Conservation (phyloP, 2,113 vertebrate genomes). For the Thinocorus orbignyianus region DNA sequence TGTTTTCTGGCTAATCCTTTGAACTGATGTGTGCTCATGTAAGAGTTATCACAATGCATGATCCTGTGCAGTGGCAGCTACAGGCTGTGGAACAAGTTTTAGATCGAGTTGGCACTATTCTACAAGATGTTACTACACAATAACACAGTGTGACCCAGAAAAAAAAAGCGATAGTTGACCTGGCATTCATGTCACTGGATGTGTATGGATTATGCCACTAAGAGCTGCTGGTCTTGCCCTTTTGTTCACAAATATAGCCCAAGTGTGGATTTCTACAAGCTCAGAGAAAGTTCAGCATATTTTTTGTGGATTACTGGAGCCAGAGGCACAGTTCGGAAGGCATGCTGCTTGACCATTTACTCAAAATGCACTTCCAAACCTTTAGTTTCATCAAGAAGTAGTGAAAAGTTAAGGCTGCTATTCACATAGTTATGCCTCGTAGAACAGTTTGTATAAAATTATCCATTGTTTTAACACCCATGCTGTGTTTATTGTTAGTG, state of each 20-base stretch:
- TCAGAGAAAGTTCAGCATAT: background rate
- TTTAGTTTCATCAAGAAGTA: background rate
- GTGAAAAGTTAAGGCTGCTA: background rate
- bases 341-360: background rate
- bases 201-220: background rate
- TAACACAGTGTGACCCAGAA: background rate
- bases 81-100: background rate
- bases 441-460: background rate
- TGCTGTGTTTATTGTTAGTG: background rate
- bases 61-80: background rate
- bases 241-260: background rate
- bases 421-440: background rate
- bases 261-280: background rate
- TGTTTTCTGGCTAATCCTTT: background rate
- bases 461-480: background rate
- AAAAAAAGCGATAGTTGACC: background rate
- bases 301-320: background rate
- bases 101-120: background rate
- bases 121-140: background rate
- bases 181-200: background rate
- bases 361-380: background rate
- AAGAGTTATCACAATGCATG: background rate
- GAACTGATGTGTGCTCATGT: background rate
- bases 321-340: background rate
- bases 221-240: background rate